phyloP scores from a whole-genome alignment of 2,113 vertebrate species.

The Chaenogobius annularis region DNA sequence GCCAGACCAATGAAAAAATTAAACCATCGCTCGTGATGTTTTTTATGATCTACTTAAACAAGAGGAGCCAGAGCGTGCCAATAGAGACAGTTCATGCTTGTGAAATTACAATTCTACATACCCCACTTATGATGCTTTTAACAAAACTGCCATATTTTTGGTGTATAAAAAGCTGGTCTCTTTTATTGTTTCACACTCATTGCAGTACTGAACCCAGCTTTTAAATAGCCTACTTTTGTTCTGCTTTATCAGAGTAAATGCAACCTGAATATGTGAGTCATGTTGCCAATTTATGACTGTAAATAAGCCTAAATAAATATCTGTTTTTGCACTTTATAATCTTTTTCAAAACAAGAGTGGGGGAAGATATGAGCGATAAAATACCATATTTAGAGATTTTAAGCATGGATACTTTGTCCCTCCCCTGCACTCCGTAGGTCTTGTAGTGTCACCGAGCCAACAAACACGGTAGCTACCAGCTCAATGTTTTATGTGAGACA shows the following conservation, averaged over 20 bases:
- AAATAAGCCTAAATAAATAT: too few relatives aligned
- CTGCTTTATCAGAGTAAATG: constrained; percentile 21
- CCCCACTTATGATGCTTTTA: too few relatives aligned
- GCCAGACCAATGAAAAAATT: too few relatives aligned
- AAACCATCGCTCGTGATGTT: too few relatives aligned
- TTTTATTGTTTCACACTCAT: neutral
- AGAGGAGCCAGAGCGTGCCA: too few relatives aligned
- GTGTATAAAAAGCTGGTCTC: neutral
- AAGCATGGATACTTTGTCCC: neutral
- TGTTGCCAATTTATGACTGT: neutral
- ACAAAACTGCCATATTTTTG: neutral
- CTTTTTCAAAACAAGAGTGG: too few relatives aligned
- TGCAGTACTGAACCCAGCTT: neutral
- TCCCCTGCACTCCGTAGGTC: neutral
- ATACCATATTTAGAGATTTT: too few relatives aligned
- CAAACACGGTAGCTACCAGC: neutral
- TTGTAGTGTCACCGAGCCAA: neutral
- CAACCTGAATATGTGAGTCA: neutral
- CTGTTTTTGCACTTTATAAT: too few relatives aligned
- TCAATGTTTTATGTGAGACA: neutral
- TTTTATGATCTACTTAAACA: too few relatives aligned
- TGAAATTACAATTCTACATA: too few relatives aligned
- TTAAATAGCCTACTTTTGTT: neutral
- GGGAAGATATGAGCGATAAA: too few relatives aligned
- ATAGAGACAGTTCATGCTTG: too few relatives aligned